Percentiles rank a stretch among this genome's conserved stretches.
phyloP scores from a whole-genome alignment of 2,888 invertebrate species.

The Dione vanillae region DNA sequence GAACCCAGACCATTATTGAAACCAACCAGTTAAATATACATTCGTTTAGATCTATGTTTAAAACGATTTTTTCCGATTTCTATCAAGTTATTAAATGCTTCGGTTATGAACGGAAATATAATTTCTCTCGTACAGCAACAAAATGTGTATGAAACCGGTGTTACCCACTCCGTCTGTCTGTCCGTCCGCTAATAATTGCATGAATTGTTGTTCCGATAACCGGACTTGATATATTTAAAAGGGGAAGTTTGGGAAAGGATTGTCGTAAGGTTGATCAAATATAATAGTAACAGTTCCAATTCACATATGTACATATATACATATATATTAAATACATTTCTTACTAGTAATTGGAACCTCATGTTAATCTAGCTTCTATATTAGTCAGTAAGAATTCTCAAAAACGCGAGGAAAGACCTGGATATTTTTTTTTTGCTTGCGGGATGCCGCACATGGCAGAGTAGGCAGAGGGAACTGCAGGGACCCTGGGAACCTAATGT shows the following conservation, averaged over 20 bases:
- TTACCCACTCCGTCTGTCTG: slow-evolving; percentile 51
- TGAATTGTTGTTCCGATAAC: slow-evolving; percentile 49
- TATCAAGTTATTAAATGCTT: slow-evolving; percentile 38
- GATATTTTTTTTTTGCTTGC: too few species aligned
- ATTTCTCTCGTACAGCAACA: slow-evolving; percentile 47
- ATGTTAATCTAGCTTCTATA: too few species aligned
- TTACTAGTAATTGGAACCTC: too few species aligned
- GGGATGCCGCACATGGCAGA: too few species aligned
- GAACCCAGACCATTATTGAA: neutral
- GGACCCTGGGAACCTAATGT: too few species aligned
- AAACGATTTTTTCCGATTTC: neutral
- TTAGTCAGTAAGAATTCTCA: too few species aligned
- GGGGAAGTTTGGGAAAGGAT: neutral
- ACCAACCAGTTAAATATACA: neutral
- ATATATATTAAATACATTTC: neutral
- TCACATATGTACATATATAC: neutral
- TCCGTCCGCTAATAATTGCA: slow-evolving; percentile 53
- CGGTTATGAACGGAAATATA: slow-evolving; percentile 47
- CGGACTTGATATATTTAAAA: slow-evolving; percentile 30
- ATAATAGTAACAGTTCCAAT: too few species aligned
- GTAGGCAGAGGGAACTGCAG: too few species aligned
- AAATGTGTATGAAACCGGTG: slow-evolving; percentile 52
- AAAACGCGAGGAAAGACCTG: too few species aligned
- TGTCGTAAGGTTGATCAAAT: neutral
- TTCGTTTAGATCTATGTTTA: neutral